Evolutionary conservation across 2,113 vertebrate genomes (phyloP), one percentile per base, ranked within the genome.

Genomic region (Oreotrochilus melanogaster): DNA sequence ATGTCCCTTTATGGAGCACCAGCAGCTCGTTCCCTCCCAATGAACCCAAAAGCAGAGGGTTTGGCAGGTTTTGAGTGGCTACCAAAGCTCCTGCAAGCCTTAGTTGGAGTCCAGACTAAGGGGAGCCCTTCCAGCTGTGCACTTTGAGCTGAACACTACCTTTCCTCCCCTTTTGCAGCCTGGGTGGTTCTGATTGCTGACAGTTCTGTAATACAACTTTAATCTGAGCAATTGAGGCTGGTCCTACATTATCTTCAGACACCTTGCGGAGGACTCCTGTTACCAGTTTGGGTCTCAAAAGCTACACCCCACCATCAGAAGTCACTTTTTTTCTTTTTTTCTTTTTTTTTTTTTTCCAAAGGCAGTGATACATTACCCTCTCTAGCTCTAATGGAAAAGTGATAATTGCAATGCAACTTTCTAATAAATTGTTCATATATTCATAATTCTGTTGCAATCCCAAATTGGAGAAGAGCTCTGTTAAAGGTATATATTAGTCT

Each of bases 401-500:
- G 71, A 97, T 96, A 96, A 85, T 96, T 97, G 89, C 96, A 98
- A 96, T 98, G 98, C 98, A 97, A 96, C 96, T 98, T 97, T 98
- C 97, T 98, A 96, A 98, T 97, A 95, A 98, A 96, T 96, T 96
- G 98, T 98, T 97, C 64, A 43, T 98, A 96, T 98, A 96, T 97
- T 97, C 94, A 84, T 89, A 95, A 96, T 95, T 93, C 74, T 0
- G 2, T 94, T 92, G 92, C 97, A 96, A 97, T 97, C 96, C 97
- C 97, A 97, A 97, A 97, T 96, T 97, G 97, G 97, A 98, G 97
- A 96, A 96, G 96, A 97, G 97, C 97, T 97, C 97, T 98, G 96
- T 98, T 97, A 98, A 98, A 97, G 96, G 93, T 98, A 97, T 98
- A 98, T 98, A 98, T 98, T 98, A 98, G 96, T 97, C 96, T 97